Evolutionary conservation across 2,888 invertebrate genomes (phyloP), one percentile per base, ranked within the genome.

Genomic region (Eilema griseolum): DNA sequence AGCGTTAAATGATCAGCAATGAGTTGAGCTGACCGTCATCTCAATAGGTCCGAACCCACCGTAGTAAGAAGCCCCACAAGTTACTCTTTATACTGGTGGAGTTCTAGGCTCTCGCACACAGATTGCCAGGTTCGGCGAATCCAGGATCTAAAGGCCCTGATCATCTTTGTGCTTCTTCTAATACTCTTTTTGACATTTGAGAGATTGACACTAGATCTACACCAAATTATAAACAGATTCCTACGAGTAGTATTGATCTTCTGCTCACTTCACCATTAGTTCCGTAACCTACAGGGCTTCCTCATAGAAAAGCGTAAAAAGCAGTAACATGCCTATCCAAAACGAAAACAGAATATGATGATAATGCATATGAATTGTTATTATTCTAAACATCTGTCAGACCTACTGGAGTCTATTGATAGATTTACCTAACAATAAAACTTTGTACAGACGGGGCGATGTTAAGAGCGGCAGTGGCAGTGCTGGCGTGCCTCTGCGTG

Each of bases 401-500:
- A 52, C 52, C 52, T n/a, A 7, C 52, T n/a, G 52, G n/a, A 59
- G 14, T 14, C 57, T 73, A 75, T 77, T 73, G 65, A 77, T 70
- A 61, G 63, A 71, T 68, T 70, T 63, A 69, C 70, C 64, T 71
- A 65, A 76, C 61, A 67, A 63, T 72, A 73, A 28, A n/a, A 20
- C 78, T 46, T 74, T 75, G 86, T 88, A 31, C 89, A 95, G 93
- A 86, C 90, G 83, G 90, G 94, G 95, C 94, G 92, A 95, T 95
- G 95, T 93, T 94, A 93, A 93, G 89, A 82, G 91, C 87, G 87
- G 90, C 86, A 75, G 91, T 89, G 86, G 91, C 90, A 88, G 92
- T 89, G 92, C 89, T 95, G 83, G 95, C 94, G 94, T 95, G 95
- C 93, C 94, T 95, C 79, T 91, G 90, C 89, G 85, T 94, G 93